These are phyloP conservation scores for Drosophila anceps DNA, from an alignment of 2,888 invertebrate genomes.

Conservation along the genomic window DNA sequence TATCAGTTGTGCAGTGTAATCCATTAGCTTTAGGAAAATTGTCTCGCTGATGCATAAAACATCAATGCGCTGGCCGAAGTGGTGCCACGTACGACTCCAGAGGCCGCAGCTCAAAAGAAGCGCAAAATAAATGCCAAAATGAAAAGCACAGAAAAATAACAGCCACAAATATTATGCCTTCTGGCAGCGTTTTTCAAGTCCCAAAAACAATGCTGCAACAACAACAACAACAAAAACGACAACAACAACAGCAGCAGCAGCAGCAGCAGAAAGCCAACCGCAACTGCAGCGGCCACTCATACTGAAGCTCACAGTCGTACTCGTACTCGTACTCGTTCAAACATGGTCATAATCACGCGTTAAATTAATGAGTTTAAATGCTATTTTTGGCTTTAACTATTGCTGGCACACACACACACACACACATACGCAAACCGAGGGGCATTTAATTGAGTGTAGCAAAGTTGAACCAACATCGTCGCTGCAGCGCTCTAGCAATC, in stretches of 20 bases:
- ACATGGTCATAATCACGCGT: conserved; percentile 83
- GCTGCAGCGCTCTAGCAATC: conserved; percentile 26
- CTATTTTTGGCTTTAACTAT: conserved; percentile 83
- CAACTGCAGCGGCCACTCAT: conserved; percentile 36
- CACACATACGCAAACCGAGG: conserved; percentile 19
- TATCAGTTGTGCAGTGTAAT: conserved; percentile 47
- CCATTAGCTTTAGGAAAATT: conserved; percentile 44
- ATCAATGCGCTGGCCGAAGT: conserved; percentile 67
- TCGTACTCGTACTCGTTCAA: conserved; percentile 67
- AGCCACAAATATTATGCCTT: conserved; percentile 70
- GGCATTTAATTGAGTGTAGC: conserved; percentile 75
- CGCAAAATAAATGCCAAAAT: conserved; percentile 71
- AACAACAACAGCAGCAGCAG: no score
- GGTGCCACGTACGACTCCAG: conserved; percentile 49
- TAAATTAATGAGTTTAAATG: conserved; percentile 84
- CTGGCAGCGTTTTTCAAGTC: conserved; percentile 74
- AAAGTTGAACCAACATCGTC: conserved; percentile 56
- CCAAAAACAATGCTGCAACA: conserved; percentile 36
- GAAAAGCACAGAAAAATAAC: conserved; percentile 17
- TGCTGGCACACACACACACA: conserved; percentile 52
- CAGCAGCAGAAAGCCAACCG: conserved; percentile 9
- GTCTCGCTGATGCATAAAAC: conserved; percentile 76
- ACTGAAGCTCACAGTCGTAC: conserved; percentile 4
- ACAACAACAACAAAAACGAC: neutral
- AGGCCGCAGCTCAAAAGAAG: conserved; percentile 61